phyloP scores from a whole-genome alignment of 2,888 invertebrate genomes.

The Acleris emargana region DNA sequence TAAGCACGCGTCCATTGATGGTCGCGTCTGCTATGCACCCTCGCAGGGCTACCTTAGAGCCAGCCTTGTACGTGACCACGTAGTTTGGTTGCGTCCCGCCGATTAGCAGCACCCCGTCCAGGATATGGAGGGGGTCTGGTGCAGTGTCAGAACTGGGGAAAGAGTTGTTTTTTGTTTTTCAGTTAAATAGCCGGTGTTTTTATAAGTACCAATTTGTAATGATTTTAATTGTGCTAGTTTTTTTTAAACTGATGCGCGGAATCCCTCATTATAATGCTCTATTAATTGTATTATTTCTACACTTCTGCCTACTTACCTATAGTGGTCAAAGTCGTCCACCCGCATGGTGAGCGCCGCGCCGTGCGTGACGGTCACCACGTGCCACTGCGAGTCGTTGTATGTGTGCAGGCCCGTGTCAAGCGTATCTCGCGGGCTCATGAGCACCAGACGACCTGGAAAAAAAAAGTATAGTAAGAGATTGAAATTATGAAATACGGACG shows the following conservation, averaged over 20 bases:
- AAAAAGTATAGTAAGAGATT: no score
- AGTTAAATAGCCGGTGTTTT: no score
- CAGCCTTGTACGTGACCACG: slow-evolving; percentile 80
- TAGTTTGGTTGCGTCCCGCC: slow-evolving; percentile 91
- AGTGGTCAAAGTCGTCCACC: slow-evolving; percentile 92
- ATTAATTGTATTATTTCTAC: no score
- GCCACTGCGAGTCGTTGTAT: slow-evolving; percentile 97
- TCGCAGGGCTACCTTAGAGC: slow-evolving; percentile 86
- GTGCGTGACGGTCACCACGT: slow-evolving; percentile 94
- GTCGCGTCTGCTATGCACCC: slow-evolving; percentile 98
- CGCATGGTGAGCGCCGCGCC: slow-evolving; percentile 88
- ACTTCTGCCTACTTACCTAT: slow-evolving; percentile 75
- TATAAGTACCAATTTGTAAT: no score
- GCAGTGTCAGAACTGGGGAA: slow-evolving; percentile 77
- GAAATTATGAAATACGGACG: no score
- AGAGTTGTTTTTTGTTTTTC: background rate
- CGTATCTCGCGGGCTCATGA: slow-evolving; percentile 88
- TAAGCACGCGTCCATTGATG: slow-evolving; percentile 87
- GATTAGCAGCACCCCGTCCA: slow-evolving; percentile 90
- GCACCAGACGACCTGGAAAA: slow-evolving; percentile 76
- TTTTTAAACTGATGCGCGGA: no score
- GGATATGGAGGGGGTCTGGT: slow-evolving; percentile 85
- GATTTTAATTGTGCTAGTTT: no score
- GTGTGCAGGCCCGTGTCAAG: slow-evolving; percentile 83
- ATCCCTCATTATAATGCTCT: no score